A percentile compares a stretch with the other conserved stretches of the same genome.
Evolutionary conservation across 1,140 invertebrate species (phyloP).

Genomic region (Pseudomyrmex cubaensis): DNA sequence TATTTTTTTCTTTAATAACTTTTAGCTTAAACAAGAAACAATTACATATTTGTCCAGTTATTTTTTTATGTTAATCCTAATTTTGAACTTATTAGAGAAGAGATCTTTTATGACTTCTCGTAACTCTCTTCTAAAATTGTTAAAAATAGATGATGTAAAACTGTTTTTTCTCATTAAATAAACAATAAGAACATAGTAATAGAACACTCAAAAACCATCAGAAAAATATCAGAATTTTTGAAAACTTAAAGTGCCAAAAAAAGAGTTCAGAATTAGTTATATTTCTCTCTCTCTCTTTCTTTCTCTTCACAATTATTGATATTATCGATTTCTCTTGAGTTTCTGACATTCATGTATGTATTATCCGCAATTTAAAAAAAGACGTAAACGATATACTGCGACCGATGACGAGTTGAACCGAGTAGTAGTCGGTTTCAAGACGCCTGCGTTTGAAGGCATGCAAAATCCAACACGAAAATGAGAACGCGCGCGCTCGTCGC

Average conservation of each 20-base stretch:
- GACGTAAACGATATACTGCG: background rate
- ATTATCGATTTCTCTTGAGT: background rate
- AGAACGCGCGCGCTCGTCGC: background rate
- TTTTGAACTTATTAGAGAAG: too few species aligned
- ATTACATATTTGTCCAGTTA: too few species aligned
- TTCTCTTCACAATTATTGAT: background rate
- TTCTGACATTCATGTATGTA: background rate
- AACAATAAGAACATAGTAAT: too few species aligned
- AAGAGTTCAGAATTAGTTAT: background rate
- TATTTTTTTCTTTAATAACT: background rate
- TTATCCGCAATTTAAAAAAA: background rate
- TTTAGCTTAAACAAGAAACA: too few species aligned
- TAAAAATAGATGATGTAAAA: too few species aligned
- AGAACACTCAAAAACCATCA: too few species aligned
- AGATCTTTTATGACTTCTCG: too few species aligned
- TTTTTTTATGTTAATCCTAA: too few species aligned
- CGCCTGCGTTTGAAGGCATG: slow-evolving; percentile 13
- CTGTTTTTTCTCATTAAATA: too few species aligned
- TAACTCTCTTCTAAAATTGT: too few species aligned
- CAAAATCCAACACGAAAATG: background rate
- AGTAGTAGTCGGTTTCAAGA: slow-evolving; percentile 20
- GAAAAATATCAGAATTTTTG: too few species aligned
- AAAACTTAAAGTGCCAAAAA: too few species aligned
- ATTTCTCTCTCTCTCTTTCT: background rate
- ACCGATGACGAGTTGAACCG: background rate